These are phyloP conservation scores for Epistrophe grossulariae DNA, from an alignment of 2,888 invertebrate genomes.

Conservation along the genomic window DNA sequence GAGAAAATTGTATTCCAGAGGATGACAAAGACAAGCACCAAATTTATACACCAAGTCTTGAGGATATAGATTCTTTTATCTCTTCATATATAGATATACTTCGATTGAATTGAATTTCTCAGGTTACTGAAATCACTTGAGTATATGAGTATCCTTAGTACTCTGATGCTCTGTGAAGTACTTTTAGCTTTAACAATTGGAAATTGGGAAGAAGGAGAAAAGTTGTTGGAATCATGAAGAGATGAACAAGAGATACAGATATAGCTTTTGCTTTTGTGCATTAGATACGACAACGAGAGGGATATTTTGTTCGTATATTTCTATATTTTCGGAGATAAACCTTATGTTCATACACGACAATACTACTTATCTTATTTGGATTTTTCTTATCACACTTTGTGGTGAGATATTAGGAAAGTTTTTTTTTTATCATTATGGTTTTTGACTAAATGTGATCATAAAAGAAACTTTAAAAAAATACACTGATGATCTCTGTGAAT, in stretches of 20 bases:
- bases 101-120: constrained; percentile 40
- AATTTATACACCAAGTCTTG: constrained; percentile 17
- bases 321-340: not conserved
- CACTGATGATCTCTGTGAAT: too few species aligned
- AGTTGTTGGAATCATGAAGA: not conserved
- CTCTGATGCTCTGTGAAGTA: constrained; percentile 21
- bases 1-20: constrained; percentile 9
- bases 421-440: not conserved
- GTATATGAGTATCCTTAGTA: not conserved
- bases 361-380: not conserved
- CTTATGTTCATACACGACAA: constrained; percentile 4
- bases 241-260: constrained; percentile 4
- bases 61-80: constrained; percentile 30
- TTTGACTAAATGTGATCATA: too few species aligned
- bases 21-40: constrained; percentile 25
- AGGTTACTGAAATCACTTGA: constrained; percentile 35
- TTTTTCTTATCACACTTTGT: not conserved
- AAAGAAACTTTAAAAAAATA: too few species aligned
- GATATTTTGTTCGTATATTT: not conserved
- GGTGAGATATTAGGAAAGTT: not conserved
- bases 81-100: not conserved
- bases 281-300: not conserved
- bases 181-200: not conserved
- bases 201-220: not conserved
- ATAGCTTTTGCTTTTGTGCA: constrained; percentile 3